Conservation (phyloP, 2,797 vertebrate genomes). For the Lophotriccus pileatus region DNA sequence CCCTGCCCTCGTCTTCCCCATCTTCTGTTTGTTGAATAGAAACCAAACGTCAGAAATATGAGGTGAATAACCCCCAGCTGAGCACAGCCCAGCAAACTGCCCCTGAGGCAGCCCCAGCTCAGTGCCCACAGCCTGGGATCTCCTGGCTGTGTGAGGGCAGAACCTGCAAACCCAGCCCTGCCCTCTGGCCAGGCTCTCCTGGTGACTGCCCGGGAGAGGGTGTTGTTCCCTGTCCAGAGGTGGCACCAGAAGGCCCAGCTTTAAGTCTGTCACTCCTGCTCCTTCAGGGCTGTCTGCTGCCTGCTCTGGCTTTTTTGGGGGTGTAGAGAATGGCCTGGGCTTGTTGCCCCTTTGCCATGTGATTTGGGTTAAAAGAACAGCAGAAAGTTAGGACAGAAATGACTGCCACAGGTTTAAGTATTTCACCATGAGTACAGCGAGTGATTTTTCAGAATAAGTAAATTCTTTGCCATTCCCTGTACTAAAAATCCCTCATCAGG, state of each 20-base stretch:
- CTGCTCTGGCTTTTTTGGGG: neutral
- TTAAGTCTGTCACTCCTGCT: neutral
- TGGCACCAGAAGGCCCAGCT: neutral
- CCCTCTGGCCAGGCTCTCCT: neutral
- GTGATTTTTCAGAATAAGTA: neutral
- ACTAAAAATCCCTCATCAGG: neutral
- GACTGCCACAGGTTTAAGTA: neutral
- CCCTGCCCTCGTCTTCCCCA: neutral
- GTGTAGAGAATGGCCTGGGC: neutral
- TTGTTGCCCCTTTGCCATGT: neutral
- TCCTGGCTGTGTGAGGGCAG: neutral
- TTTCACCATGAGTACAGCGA: neutral
- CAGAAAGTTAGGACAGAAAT: neutral
- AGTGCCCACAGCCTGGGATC: neutral
- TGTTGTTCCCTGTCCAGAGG: rapidly evolving
- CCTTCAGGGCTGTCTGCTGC: neutral
- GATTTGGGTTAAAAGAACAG: neutral
- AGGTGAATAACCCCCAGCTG: neutral
- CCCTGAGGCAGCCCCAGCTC: neutral
- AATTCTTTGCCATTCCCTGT: neutral
- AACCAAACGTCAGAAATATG: neutral
- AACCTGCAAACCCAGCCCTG: neutral
- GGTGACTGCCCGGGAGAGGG: neutral
- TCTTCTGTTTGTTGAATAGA: neutral
- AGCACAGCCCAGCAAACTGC: neutral